phyloP scores from a whole-genome alignment of 2,113 vertebrate species.

The Phrynosoma platyrhinos region DNA sequence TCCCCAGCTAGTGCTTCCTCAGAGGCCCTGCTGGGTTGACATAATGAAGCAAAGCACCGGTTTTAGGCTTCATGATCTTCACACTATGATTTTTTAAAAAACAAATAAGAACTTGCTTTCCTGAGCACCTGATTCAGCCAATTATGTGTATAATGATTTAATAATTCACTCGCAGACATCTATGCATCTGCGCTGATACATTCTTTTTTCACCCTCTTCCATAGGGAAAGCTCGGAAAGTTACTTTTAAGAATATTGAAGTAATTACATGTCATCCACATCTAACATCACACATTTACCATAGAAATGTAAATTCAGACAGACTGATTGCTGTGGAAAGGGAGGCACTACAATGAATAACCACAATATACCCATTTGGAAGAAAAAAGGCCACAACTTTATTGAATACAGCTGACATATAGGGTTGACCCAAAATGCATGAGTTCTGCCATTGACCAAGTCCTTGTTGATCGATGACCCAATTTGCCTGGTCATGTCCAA shows the following conservation, averaged over 20 bases:
- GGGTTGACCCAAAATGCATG: too few species aligned
- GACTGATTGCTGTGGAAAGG: too few species aligned
- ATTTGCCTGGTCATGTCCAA: too few species aligned
- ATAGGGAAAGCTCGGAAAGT: too few species aligned
- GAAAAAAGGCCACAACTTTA: too few species aligned
- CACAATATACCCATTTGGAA: too few species aligned
- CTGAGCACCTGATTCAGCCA: slow-evolving; percentile 45
- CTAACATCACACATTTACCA: slow-evolving; percentile 26
- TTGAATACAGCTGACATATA: too few species aligned
- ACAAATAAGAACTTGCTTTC: slow-evolving; percentile 39
- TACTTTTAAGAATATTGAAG: too few species aligned
- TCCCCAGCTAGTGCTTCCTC: slow-evolving; percentile 2
- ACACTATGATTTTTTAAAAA: background rate
- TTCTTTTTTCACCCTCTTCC: slow-evolving; percentile 45
- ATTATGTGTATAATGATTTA: slow-evolving; percentile 5
- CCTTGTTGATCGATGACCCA: too few species aligned
- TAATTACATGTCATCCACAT: too few species aligned
- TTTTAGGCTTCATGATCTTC: slow-evolving; percentile 44
- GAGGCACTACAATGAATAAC: too few species aligned
- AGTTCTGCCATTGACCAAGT: too few species aligned
- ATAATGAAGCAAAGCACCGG: background rate
- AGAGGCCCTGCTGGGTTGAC: slow-evolving; percentile 18
- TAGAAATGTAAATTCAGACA: slow-evolving; percentile 42
- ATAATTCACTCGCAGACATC: slow-evolving; percentile 50
- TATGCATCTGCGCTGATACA: slow-evolving; percentile 21